Evolutionary conservation across 2,797 vertebrate genomes (phyloP), one percentile per base, ranked within the genome.

Genomic region (Acrocephalus scirpaceus): DNA sequence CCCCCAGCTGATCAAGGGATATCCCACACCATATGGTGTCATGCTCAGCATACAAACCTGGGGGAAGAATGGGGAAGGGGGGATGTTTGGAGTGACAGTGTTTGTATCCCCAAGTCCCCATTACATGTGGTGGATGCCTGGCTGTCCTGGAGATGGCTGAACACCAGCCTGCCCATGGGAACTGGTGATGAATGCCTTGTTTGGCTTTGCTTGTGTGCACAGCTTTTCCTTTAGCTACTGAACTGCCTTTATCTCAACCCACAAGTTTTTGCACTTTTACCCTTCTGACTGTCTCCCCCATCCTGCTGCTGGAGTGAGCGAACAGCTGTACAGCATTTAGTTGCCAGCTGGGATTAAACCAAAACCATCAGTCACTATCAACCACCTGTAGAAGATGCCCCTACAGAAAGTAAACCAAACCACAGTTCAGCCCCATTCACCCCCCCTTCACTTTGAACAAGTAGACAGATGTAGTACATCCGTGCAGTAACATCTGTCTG

Each of bases 61-160:
- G 36, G 8, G 8, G 44, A 4, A 54, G 9, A 32, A 45, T 38
- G 38, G 38, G 38, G 38, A 38, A 38, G 38, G 38, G 45, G n/a
- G 10, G 8, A 16, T 44, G 32, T 76, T 22, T 47, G 21, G 10
- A 40, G 13, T 7, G 40, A 40, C 29, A 38, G 13, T 1, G 4
- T 51, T 71, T 53, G 40, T 23, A 25, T 62, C 5, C 26, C 30
- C 58, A 27, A 51, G 58, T 23, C 51, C 5, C 15, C 0, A 0
- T 3, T 11, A 2, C 0, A 0, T 27, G 58, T 20, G 58, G 14
- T 30, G 45, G 7, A 45, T 51, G 38, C 29, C 29, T 22, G 51
- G 40, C 45, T 77, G 45, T 19, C 15, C 79, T 32, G 65, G 58
- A 21, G 21, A 11, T 34, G 65, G 65, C 65, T 34, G 38, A 77